Conservation (phyloP, 2,797 vertebrate species). For the Hoplostethus mediterraneus region DNA sequence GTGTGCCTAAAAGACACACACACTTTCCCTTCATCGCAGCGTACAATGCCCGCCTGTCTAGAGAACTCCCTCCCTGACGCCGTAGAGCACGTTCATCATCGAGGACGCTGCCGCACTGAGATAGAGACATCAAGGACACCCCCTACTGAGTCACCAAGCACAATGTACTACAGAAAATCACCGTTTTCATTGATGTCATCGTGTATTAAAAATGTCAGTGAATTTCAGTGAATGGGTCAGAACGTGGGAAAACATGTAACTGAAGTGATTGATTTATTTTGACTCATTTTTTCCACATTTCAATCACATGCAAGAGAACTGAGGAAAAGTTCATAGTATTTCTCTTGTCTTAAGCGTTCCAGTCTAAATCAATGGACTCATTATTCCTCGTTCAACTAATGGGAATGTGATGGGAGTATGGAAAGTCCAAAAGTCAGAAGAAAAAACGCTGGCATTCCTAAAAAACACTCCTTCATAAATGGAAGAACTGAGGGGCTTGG, state of each 20-base stretch:
- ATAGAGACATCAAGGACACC: slow-evolving; percentile 46
- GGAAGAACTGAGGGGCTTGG: neutral
- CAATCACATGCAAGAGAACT: too few species aligned
- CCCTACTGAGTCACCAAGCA: slow-evolving; percentile 30
- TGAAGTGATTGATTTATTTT: slow-evolving; percentile 19
- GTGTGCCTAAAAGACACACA: slow-evolving; percentile 22
- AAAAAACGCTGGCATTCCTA: neutral
- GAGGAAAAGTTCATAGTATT: too few species aligned
- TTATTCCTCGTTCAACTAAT: neutral
- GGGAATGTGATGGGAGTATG: neutral
- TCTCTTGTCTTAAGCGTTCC: too few species aligned
- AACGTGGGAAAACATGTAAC: neutral
- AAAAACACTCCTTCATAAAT: neutral
- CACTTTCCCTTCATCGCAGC: slow-evolving; percentile 40
- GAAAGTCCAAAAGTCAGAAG: slow-evolving; percentile 14
- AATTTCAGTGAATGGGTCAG: slow-evolving; percentile 1
- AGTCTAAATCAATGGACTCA: too few species aligned
- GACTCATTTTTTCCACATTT: neutral
- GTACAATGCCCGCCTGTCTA: slow-evolving; percentile 59
- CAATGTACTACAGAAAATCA: slow-evolving; percentile 2
- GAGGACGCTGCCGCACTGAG: slow-evolving; percentile 44
- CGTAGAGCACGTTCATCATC: slow-evolving; percentile 39
- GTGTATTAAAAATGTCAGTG: neutral
- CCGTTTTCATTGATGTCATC: too few species aligned
- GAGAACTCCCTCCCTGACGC: slow-evolving; percentile 52